phyloP scores from a whole-genome alignment of 2,113 vertebrate species.

The Delphinapterus leucas region DNA sequence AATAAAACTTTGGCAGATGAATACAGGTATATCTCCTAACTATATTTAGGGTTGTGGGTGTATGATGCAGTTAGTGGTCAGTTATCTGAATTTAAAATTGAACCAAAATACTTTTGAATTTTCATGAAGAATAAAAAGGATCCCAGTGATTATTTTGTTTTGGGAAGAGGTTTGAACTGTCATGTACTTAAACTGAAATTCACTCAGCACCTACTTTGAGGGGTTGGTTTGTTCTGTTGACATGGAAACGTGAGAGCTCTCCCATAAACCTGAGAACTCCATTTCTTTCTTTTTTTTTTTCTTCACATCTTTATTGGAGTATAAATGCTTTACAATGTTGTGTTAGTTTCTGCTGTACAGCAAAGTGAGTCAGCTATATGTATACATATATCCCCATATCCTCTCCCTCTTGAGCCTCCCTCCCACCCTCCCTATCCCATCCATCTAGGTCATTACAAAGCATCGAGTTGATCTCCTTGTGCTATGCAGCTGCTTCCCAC shows the following conservation, averaged over 20 bases:
- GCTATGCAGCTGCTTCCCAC: too few species aligned
- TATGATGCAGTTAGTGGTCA: background rate
- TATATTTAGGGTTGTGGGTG: background rate
- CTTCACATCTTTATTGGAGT: too few species aligned
- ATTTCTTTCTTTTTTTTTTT: background rate
- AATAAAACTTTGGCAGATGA: background rate
- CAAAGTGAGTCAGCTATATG: too few species aligned
- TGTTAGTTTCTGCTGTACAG: too few species aligned
- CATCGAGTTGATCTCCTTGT: too few species aligned
- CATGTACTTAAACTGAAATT: background rate
- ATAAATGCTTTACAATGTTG: too few species aligned
- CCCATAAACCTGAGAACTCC: background rate
- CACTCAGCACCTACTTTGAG: background rate
- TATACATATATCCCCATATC: too few species aligned
- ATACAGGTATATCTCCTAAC: background rate
- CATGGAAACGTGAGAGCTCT: background rate
- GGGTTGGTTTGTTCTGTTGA: background rate
- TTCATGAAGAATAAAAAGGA: background rate
- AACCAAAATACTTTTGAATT: background rate
- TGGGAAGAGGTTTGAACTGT: background rate
- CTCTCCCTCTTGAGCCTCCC: too few species aligned
- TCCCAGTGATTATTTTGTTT: background rate
- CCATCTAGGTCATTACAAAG: too few species aligned
- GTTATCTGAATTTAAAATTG: conserved; percentile 16
- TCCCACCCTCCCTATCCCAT: too few species aligned